These are phyloP conservation scores for Odontomachus brunneus DNA, from an alignment of 1,140 invertebrate species.

Conservation along the genomic window DNA sequence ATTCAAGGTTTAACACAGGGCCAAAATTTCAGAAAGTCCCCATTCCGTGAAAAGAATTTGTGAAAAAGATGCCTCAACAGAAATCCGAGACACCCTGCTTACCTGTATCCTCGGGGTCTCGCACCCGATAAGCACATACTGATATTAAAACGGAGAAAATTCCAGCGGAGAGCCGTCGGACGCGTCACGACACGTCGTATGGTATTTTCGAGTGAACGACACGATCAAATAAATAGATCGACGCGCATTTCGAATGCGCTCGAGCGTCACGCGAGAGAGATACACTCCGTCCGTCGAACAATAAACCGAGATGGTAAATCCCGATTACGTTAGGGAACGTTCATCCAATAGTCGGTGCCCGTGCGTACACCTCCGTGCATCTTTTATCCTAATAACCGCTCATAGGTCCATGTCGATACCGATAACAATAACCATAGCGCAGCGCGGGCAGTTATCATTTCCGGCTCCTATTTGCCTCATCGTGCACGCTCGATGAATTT, in stretches of 20 bases:
- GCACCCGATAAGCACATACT: slow-evolving; percentile 24
- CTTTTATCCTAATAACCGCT: slow-evolving; percentile 42
- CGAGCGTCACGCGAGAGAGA: neutral
- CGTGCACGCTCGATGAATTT: slow-evolving; percentile 33
- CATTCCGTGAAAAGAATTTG: neutral
- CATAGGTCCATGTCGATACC: slow-evolving; percentile 7
- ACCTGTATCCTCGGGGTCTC: neutral
- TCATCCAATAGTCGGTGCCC: neutral
- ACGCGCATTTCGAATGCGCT: neutral
- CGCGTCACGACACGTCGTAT: neutral
- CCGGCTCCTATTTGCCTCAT: slow-evolving; percentile 47
- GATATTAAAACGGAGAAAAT: slow-evolving; percentile 39
- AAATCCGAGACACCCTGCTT: neutral
- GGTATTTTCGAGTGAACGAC: neutral
- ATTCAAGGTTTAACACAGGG: too few relatives aligned
- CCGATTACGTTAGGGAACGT: neutral
- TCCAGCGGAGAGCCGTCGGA: neutral
- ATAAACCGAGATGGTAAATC: slow-evolving; percentile 36
- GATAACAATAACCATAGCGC: slow-evolving; percentile 24
- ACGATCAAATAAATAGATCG: slow-evolving; percentile 20
- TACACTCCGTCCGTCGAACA: neutral
- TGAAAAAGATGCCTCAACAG: neutral
- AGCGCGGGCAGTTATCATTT: slow-evolving; percentile 38
- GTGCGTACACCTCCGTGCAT: slow-evolving; percentile 11
- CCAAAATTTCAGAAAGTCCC: neutral